These are phyloP conservation scores for Lasioglossum pauxillum DNA, from an alignment of 2,888 invertebrate species.

Conservation along the genomic window DNA sequence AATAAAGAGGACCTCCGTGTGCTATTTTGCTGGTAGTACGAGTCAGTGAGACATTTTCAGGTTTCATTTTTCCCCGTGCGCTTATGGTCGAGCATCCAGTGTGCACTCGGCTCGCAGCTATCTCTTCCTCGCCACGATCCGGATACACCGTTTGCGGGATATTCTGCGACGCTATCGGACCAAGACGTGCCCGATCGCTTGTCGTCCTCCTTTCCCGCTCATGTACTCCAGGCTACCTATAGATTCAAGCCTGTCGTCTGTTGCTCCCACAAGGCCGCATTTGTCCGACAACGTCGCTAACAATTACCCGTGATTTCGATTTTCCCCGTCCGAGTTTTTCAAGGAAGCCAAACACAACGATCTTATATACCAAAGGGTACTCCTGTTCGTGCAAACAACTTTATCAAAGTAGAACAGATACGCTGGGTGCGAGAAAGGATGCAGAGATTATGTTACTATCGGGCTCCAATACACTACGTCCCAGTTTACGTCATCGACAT, in stretches of 20 bases:
- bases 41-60: neutral
- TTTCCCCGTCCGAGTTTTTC: neutral
- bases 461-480: too few species aligned
- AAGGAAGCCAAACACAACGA: neutral
- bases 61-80: neutral
- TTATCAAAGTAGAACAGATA: too few species aligned
- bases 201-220: slow-evolving; percentile 35
- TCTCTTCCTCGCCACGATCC: slow-evolving; percentile 61
- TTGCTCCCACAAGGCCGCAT: neutral
- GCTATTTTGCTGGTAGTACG: neutral
- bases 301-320: slow-evolving; percentile 10
- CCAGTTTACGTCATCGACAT: too few species aligned
- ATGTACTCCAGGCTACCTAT: slow-evolving; percentile 9
- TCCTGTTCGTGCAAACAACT: neutral
- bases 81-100: neutral
- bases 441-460: too few species aligned
- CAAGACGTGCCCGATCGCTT: slow-evolving; percentile 59
- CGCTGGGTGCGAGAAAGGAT: too few species aligned
- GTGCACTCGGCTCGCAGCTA: slow-evolving; percentile 35
- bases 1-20: neutral
- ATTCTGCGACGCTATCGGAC: slow-evolving; percentile 66
- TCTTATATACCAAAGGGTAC: neutral
- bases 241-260: slow-evolving; percentile 14
- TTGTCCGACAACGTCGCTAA: neutral
- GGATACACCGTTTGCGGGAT: slow-evolving; percentile 69